Evolutionary conservation across 1,140 invertebrate species (phyloP), one percentile per base, ranked within the genome.

Genomic region (Macrosteles quadrilineatus): DNA sequence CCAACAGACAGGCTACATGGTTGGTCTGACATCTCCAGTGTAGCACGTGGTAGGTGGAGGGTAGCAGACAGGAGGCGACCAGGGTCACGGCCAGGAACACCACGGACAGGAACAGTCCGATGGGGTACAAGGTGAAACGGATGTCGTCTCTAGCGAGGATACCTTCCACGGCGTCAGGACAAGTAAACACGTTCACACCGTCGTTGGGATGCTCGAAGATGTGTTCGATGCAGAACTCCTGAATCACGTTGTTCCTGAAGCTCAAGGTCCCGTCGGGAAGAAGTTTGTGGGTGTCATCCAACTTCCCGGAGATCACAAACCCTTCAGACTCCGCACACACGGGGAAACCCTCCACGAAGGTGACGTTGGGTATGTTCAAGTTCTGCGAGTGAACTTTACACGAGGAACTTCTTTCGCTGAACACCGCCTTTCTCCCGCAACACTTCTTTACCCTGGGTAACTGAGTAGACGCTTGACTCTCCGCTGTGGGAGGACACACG

Each of bases 21-120:
- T 91, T 87, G 64, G 90, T 92, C 83, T 93, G 91, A 77, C 91
- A 93, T 69, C 90, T 85, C 91, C 91, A 93, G 80, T 93, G 91
- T 69, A 93, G 82, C 55, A 91, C 90, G 83, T 93, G 91, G 82
- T 93, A 91, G 68, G 88, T 89, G 19, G 89, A 87, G 29, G 91
- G 91, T 75, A 93, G 80, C 72, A 92, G 83, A 76, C 88, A 91
- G 6, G 90, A 88, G 1, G 90, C 87, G 2, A 87, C 87, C 74
- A 94, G 79, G 30, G 91, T 93, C 1, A 90, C 89, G 14, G 88
- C 86, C 78, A 93, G 79, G 80, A 94, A 94, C 62, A 91, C 85
- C 1, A 88, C 89, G 68, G 90, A 91, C 68, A 93, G 85, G 64
- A 91, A 85, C 73, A 93, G 83, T 47, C 88, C 89, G n/a, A 88